Conservation (phyloP, 2,113 vertebrate genomes). For the Plecturocebus donacophilus region DNA sequence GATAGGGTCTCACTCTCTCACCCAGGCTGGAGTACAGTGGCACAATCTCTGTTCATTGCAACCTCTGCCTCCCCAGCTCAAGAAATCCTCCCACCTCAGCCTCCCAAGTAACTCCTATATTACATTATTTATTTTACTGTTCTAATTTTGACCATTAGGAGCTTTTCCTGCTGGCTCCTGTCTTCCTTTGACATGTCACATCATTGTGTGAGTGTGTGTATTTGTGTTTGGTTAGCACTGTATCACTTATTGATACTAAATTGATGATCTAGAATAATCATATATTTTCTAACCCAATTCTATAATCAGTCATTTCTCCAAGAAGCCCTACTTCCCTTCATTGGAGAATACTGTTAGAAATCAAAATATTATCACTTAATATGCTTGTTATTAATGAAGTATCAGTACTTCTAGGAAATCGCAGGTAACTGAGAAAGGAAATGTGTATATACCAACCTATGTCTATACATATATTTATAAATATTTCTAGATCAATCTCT, state of each 20-base stretch:
- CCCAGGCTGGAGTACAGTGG: too few relatives aligned
- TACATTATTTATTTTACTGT: background rate
- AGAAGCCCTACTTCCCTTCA: background rate
- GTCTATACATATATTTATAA: background rate
- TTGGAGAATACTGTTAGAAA: background rate
- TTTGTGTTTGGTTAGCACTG: background rate
- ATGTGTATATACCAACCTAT: background rate
- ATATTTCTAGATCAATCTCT: background rate
- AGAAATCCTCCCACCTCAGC: too few relatives aligned
- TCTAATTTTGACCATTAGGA: background rate
- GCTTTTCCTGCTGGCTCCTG: background rate
- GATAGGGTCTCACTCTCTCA: too few relatives aligned
- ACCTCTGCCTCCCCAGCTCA: too few relatives aligned
- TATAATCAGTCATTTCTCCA: background rate
- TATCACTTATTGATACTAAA: background rate
- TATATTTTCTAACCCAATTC: background rate
- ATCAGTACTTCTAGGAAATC: background rate
- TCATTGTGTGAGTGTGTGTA: background rate
- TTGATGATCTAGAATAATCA: too few relatives aligned
- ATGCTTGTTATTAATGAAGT: background rate
- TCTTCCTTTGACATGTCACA: background rate
- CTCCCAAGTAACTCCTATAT: background rate
- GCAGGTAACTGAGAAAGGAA: too few relatives aligned
- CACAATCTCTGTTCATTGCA: too few relatives aligned
- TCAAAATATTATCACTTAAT: background rate